Evolutionary conservation across 2,888 invertebrate genomes (phyloP), one percentile per base, ranked within the genome.

Genomic region (Aquatica leii): DNA sequence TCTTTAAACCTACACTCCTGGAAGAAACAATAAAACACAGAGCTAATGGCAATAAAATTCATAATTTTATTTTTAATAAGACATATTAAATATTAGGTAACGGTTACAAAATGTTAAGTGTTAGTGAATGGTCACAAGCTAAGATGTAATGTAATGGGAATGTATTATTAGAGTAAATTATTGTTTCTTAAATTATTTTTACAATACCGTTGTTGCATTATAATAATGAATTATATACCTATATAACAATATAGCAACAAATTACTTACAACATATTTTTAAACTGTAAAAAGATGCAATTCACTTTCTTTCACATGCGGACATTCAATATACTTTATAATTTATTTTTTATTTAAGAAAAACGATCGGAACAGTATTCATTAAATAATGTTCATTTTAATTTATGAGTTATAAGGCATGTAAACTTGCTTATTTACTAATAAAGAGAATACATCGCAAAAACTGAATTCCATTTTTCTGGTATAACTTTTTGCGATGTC

Each of bases 201-300:
- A 66, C 70, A 69, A 72, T 71, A 73, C 68, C 67, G 71, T 68
- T 64, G 63, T 66, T 61, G 17, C 35, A 18, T 56, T 62, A 62
- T 68, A 70, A 59, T 64, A 56, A 60, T 59, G 68, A 62, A 68
- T 64, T 65, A 73, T 70, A 77, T 77, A 77, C 71, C 75, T 78
- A 77, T 78, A 60, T 77, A 78, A 78, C 78, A 77, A 78, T 78
- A 76, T 78, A 77, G 78, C 77, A 78, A 79, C 78, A 78, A 78
- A 78, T 77, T 73, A 76, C 71, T 71, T 70, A 70, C 71, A 74
- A 74, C 74, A 71, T 73, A 73, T 68, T 71, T 46, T 70, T 59
- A 62, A 52, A 59, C 54, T 59, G 55, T 56, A 52, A 62, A 68
- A 65, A 55, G 55, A 48, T 60, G 58, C 54, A 56, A 48, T 51